phyloP scores from a whole-genome alignment of 2,113 vertebrate species.

The Brachionichthys hirsutus region DNA sequence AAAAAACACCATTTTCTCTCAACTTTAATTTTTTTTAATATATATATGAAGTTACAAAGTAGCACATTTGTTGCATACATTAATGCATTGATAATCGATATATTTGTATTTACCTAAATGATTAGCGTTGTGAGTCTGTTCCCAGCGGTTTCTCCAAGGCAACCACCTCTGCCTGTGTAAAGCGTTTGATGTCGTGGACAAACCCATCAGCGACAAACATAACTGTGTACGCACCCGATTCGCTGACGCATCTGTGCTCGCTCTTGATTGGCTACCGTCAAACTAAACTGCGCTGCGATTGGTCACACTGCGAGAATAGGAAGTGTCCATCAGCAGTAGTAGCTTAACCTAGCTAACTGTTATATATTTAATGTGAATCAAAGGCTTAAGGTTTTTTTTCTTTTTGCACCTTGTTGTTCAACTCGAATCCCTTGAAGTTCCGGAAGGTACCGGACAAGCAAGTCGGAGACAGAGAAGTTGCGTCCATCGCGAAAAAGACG shows the following conservation, averaged over 20 bases:
- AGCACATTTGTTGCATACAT: too few species aligned
- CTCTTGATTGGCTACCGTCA: slow-evolving; percentile 65
- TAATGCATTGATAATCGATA: too few species aligned
- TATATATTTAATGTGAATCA: slow-evolving; percentile 14
- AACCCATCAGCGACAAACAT: slow-evolving; percentile 33
- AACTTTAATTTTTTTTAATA: too few species aligned
- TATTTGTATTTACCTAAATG: too few species aligned
- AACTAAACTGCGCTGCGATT: slow-evolving; percentile 47
- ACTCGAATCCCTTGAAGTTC: not conserved
- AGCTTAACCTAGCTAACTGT: slow-evolving; percentile 52
- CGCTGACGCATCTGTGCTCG: slow-evolving; percentile 17
- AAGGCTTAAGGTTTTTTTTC: not conserved
- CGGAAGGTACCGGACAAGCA: too few species aligned
- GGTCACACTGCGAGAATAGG: slow-evolving; percentile 56
- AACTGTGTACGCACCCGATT: slow-evolving; percentile 78
- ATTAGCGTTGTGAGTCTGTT: too few species aligned
- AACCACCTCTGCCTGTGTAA: not conserved
- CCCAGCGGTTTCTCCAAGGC: too few species aligned
- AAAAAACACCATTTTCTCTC: too few species aligned
- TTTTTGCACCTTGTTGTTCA: not conserved
- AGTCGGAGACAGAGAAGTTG: not conserved
- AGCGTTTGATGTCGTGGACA: slow-evolving; percentile 65
- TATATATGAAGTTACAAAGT: too few species aligned
- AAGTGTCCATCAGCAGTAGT: slow-evolving; percentile 51
- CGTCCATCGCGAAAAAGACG: not conserved